These are phyloP conservation scores for Poliocrania exsul DNA, from an alignment of 2,797 vertebrate species.

Conservation along the genomic window DNA sequence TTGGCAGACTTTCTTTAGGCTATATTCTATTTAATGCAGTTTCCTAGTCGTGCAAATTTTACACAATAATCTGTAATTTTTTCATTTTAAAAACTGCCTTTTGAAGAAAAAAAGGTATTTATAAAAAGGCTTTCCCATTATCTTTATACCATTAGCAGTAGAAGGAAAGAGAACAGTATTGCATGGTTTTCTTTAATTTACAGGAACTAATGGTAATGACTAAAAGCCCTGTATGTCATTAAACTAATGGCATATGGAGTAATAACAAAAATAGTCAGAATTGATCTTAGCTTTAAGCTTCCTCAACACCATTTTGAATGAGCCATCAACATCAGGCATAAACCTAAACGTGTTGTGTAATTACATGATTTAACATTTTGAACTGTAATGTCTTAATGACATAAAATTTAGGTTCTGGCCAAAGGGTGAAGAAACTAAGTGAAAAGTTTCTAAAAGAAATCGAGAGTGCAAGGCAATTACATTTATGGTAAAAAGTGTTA, in stretches of 20 bases:
- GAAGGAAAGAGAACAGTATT: not conserved
- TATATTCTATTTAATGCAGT: not conserved
- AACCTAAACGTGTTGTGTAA: slow-evolving; percentile 46
- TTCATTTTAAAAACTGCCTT: not conserved
- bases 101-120: not conserved
- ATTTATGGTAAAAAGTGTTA: not conserved
- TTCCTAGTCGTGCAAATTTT: not conserved
- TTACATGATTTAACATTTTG: slow-evolving; percentile 58
- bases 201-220: not conserved
- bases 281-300: slow-evolving; percentile 17
- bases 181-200: not conserved
- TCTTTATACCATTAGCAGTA: not conserved
- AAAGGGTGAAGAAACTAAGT: slow-evolving; percentile 52
- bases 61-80: not conserved
- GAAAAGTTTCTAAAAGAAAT: slow-evolving; percentile 54
- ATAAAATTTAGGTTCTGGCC: slow-evolving; percentile 65
- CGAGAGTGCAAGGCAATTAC: slow-evolving; percentile 43
- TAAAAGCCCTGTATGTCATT: not conserved
- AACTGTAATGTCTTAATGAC: slow-evolving; percentile 66
- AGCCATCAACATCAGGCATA: slow-evolving; percentile 23
- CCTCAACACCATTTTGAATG: slow-evolving; percentile 9
- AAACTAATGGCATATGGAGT: not conserved
- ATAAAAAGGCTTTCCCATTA: not conserved
- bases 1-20: not conserved
- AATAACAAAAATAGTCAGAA: not conserved